Conservation (phyloP, 2,888 invertebrate genomes). For the Andrena flavipes region DNA sequence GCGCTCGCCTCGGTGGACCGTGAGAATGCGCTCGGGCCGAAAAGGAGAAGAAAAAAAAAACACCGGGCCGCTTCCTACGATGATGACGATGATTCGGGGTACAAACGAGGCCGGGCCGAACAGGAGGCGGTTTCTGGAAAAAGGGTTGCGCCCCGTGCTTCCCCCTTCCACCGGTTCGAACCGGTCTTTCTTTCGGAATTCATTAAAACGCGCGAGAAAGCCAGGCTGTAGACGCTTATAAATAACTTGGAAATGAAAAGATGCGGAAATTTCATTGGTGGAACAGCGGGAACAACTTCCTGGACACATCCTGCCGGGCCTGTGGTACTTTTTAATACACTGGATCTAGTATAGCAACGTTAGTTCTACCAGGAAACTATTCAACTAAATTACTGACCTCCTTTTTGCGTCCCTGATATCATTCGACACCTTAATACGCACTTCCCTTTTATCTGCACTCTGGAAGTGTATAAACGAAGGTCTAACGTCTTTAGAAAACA, state of each 20-base stretch:
- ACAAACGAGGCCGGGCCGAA: conserved; percentile 47
- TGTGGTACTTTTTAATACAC: conserved; percentile 1
- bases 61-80: conserved; percentile 26
- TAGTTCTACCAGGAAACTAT: too few species aligned
- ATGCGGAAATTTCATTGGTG: neutral
- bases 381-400: neutral
- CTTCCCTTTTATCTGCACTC: neutral
- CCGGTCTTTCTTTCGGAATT: conserved; percentile 34
- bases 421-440: neutral
- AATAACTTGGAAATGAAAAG: conserved; percentile 4
- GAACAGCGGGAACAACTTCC: neutral
- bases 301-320: neutral
- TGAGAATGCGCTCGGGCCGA: conserved; percentile 57
- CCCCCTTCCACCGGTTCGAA: conserved; percentile 24
- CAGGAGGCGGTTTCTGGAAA: conserved; percentile 42
- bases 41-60: conserved; percentile 17
- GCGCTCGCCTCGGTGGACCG: conserved; percentile 48
- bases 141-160: conserved; percentile 49
- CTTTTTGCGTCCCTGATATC: neutral
- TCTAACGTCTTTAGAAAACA: too few species aligned
- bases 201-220: conserved; percentile 38
- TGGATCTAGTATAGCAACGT: neutral
- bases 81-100: conserved; percentile 48
- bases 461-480: too few species aligned
- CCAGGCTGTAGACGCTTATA: neutral